phyloP scores from a whole-genome alignment of 92 coral and sea anemone genomes.

The Bergia sp. region DNA sequence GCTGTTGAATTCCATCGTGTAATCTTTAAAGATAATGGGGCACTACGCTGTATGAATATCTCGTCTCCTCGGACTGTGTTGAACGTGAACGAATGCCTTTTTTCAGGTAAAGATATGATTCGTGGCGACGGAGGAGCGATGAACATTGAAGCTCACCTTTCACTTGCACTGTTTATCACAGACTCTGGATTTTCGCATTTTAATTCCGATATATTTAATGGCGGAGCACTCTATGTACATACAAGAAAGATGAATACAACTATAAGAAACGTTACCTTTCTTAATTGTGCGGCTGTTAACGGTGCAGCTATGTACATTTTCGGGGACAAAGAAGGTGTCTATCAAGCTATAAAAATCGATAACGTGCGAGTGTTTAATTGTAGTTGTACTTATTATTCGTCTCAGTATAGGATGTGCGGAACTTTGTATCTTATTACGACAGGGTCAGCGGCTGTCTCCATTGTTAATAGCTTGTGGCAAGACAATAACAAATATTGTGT shows the following conservation, averaged over 20 bases:
- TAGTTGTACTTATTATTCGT: neutral
- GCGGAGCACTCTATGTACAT: neutral
- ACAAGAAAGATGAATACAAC: neutral
- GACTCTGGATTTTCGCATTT: neutral
- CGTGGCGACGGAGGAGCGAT: constrained; percentile 14
- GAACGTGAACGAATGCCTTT: neutral
- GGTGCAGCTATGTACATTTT: constrained; percentile 7
- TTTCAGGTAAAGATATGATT: neutral
- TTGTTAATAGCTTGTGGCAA: neutral
- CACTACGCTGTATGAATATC: constrained; percentile 7
- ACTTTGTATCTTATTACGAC: neutral
- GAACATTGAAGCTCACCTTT: neutral
- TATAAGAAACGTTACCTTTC: neutral
- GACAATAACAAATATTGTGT: neutral
- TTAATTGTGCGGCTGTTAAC: neutral
- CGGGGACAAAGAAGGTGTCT: neutral
- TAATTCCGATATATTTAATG: neutral
- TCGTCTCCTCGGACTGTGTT: constrained; percentile 1
- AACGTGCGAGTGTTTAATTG: constrained; percentile 25
- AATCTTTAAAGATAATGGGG: neutral
- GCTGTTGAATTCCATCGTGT: neutral
- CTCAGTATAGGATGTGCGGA: neutral
- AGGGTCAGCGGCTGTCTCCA: neutral
- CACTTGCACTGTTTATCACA: neutral
- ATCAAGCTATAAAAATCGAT: constrained; percentile 1